Evolutionary conservation across 2,113 vertebrate species (phyloP), one percentile per base, ranked within the genome.

Genomic region (Erythrocebus patas): DNA sequence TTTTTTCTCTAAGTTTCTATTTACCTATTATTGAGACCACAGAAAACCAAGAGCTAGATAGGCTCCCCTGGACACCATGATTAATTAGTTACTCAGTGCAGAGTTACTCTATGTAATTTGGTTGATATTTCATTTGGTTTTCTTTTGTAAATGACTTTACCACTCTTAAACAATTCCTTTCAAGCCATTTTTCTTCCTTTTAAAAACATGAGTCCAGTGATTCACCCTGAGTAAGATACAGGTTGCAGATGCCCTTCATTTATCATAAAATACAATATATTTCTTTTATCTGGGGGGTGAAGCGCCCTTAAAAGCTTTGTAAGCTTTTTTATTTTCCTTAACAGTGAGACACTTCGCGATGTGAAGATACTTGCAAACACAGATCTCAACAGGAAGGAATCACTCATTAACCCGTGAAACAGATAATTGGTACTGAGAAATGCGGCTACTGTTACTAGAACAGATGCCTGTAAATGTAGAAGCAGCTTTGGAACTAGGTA

Each of bases 131-230:
- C n/a, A 90, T 50, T 93, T 76, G 18, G 8, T 59, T 91, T 93
- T 80, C 57, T 96, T 96, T 94, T 88, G 12, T 83, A 93, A 95
- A 55, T 48, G 43, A 10, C 3, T 96, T 68, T 93, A 30, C 18
- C 40, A 55, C 12, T 89, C 30, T 92, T 81, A 45, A 96, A 59
- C 27, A 76, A 61, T 70, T 86, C 48, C 10, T 88, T 93, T 55
- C n/a, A 76, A 91, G 18, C 5, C 87, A 17, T 30, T 75, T 82
- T 35, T 76, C 16, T 84, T 76, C 43, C 43, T 81, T 73, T 91
- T 45, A 70, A 68, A 79, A 90, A 57, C 0, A 0, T 20, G 59
- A 87, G 10, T 75, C 61, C 35, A 82, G 1, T 38, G 35, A 87
- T 8, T 90, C 2, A 1, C 2, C 22, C 10, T 57, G 61, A 18